Base-by-base conservation (phyloP, 2,888 invertebrate species). In the Ephialtes manifestator region DNA sequence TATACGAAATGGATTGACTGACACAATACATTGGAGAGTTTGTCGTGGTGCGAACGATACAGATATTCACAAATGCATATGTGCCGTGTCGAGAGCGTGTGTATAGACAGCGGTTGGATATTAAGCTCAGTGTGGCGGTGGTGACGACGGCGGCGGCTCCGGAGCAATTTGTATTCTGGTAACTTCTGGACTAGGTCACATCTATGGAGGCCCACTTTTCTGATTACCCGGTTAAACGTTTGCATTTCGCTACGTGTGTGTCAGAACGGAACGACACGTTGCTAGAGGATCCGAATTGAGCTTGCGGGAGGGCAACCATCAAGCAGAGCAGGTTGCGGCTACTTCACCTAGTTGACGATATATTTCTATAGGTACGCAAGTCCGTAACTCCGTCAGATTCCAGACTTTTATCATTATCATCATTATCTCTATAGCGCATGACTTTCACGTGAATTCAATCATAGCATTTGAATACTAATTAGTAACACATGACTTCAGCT, bases 141-240 rank as follows among this genome's bases (percentile, higher is more conserved):
- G 35, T 53, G 71, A 48, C 60, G 81, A 24, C 77, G 77, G 51
- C 77, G 77, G 51, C 65, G 60, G 71, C 78, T 81, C 81, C 78
- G 74, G 89, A 87, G 89, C 91, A 92, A 92, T 93, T 92, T 92
- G 89, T 93, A 92, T 92, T 92, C 92, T 89, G 91, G 91, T 91
- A 92, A 93, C 91, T 92, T 90, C 90, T 91, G 90, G 92, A 93
- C 92, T 93, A 93, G 92, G 92, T 92, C 93, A 92, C 91, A 91
- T 91, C 90, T 89, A 90, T 90, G 90, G 90, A 92, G 91, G 89
- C 90, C 90, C 92, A 91, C 91, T 93, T 92, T 92, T 92, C 90
- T 92, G 91, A 93, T 92, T 92, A 92, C 91, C 68, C 90, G 90
- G 89, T 91, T 91, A 91, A 91, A 88, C 91, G 90, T 90, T 91